Evolutionary conservation across 1,140 invertebrate genomes (phyloP), one percentile per base, ranked within the genome.

Genomic region (Pseudomyrmex dendroicus): DNA sequence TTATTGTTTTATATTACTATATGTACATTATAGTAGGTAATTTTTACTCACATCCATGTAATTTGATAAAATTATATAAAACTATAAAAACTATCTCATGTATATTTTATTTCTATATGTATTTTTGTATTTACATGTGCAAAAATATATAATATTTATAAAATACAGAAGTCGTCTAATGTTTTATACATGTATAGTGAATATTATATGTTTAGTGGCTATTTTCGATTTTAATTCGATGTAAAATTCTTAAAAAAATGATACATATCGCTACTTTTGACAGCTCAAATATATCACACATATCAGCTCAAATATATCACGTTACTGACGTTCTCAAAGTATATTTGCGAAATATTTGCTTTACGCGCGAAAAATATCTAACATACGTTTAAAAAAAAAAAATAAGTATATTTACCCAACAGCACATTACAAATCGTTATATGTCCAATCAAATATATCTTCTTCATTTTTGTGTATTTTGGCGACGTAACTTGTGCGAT

Each of bases 381-480:
- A 73, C 0, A 61, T 9, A 44, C 15, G n/a, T 52, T 74, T n/a
- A 67, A 44, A 61, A 72, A 7, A 57, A 7, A 59, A 72, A 72
- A 10, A 72, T 64, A 64, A 25, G 2, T 63, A 46, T 83, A 72
- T 54, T 83, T 72, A 87, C 86, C 73, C 1, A 46, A 54, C 54
- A 66, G 8, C 15, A 83, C 2, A n/a, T 35, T 48, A 22, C 12
- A 77, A 46, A 73, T n/a, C 2, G 66, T 52, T 63, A 86, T 52
- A 25, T 78, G 1, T 46, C 70, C 1, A 46, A 0, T 35, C 10
- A 73, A 61, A 46, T 20, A 17, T 15, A 73, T 35, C 20, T 7
- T 20, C 17, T 52, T 63, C 82, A 84, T 86, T 80, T 59, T 84
- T 46, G n/a, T 20, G 4, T 35, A 2, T 44, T 67, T 66, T 3